These are phyloP conservation scores for Dreissena polymorpha DNA, from an alignment of 1,140 invertebrate species.

Conservation along the genomic window DNA sequence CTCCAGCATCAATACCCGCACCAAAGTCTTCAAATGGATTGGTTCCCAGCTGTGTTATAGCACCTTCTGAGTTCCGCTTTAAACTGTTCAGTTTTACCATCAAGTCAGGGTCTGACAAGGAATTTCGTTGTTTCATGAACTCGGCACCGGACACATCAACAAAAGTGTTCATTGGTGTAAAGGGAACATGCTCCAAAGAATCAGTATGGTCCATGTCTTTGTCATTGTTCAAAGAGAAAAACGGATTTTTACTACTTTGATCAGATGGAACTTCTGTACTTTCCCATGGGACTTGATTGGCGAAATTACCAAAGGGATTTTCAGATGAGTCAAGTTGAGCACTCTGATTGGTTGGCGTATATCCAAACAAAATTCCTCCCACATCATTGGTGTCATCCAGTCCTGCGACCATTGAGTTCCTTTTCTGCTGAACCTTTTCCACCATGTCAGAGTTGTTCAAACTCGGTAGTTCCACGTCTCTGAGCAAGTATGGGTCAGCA, in stretches of 20 bases:
- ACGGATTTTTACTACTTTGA: background rate
- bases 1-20: background rate
- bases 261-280: background rate
- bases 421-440: conserved; percentile 65
- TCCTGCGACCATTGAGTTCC: conserved; percentile 51
- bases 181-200: conserved; percentile 11
- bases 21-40: conserved; percentile 16
- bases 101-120: conserved; percentile 3
- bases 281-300: background rate
- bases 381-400: background rate
- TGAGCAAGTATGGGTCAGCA: conserved; percentile 4
- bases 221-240: background rate
- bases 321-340: background rate
- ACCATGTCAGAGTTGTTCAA: conserved; percentile 64
- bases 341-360: background rate
- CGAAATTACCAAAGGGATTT: background rate
- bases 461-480: conserved; percentile 59
- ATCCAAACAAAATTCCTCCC: background rate
- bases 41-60: conserved; percentile 4
- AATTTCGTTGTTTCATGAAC: conserved; percentile 8
- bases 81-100: conserved; percentile 9
- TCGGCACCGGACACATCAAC: background rate
- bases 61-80: background rate
- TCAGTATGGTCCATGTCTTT: background rate
- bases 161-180: conserved; percentile 13